phyloP scores from a whole-genome alignment of 2,797 vertebrate genomes.

The Squalus acanthias region DNA sequence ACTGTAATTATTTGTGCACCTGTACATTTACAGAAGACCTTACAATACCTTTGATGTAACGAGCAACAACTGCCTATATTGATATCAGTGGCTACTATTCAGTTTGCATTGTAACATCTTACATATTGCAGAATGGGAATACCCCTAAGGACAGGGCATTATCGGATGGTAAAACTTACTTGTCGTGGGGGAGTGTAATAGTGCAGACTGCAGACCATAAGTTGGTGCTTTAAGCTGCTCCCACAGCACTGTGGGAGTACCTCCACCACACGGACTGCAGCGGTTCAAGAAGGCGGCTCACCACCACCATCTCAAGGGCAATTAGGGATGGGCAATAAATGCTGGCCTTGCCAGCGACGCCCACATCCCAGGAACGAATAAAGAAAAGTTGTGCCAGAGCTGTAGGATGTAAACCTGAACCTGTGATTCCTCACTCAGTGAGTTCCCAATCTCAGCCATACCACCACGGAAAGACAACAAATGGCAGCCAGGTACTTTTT shows the following conservation, averaged over 20 bases:
- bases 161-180: not conserved
- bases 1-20: slow-evolving; percentile 24
- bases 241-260: too few species aligned
- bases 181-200: not conserved
- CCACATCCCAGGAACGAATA: too few species aligned
- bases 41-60: not conserved
- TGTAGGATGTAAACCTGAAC: not conserved
- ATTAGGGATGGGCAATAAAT: too few species aligned
- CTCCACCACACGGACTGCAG: too few species aligned
- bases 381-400: not conserved
- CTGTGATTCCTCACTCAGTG: not conserved
- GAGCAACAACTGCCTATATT: not conserved
- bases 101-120: not conserved
- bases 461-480: not conserved
- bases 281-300: too few species aligned
- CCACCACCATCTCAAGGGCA: too few species aligned
- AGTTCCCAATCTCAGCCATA: not conserved
- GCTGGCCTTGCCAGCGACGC: too few species aligned
- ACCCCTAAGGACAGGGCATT: not conserved
- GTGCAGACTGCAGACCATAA: not conserved
- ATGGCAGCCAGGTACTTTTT: not conserved
- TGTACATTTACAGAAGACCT: slow-evolving; percentile 20
- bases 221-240: not conserved
- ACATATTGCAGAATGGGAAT: not conserved
- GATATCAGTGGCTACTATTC: not conserved